These are phyloP conservation scores for Nicator chloris DNA, from an alignment of 2,113 vertebrate genomes.

Conservation along the genomic window DNA sequence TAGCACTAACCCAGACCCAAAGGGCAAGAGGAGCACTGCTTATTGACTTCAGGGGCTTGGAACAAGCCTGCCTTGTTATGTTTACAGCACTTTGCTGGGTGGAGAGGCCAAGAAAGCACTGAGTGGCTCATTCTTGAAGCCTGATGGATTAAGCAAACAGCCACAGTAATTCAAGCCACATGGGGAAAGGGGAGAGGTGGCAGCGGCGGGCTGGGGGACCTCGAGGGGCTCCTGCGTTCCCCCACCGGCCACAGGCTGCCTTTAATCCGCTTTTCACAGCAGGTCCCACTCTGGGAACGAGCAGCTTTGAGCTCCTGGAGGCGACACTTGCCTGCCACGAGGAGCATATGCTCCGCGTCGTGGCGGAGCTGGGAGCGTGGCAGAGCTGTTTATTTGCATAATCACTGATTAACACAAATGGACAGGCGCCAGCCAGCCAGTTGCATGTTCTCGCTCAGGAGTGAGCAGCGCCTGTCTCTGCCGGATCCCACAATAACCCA, in stretches of 20 bases:
- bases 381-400: slow-evolving; percentile 27
- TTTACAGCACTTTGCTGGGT: background rate
- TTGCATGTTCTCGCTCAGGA: background rate
- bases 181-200: background rate
- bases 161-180: slow-evolving; percentile 36
- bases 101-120: background rate
- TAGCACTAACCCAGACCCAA: background rate
- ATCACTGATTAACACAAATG: background rate
- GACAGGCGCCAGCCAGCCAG: background rate
- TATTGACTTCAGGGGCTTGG: slow-evolving; percentile 19
- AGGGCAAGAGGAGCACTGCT: background rate
- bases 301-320: background rate
- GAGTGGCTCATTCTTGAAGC: background rate
- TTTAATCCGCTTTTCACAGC: background rate
- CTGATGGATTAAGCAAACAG: slow-evolving; percentile 33
- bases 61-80: slow-evolving; percentile 37
- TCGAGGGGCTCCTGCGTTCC: background rate
- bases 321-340: background rate
- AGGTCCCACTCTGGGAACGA: background rate
- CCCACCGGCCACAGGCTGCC: background rate
- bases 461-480: background rate
- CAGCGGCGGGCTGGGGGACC: background rate
- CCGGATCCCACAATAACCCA: background rate
- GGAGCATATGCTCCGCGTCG: background rate
- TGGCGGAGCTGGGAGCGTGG: background rate